These are phyloP conservation scores for Hyles lineata DNA, from an alignment of 2,888 invertebrate species.

Conservation along the genomic window DNA sequence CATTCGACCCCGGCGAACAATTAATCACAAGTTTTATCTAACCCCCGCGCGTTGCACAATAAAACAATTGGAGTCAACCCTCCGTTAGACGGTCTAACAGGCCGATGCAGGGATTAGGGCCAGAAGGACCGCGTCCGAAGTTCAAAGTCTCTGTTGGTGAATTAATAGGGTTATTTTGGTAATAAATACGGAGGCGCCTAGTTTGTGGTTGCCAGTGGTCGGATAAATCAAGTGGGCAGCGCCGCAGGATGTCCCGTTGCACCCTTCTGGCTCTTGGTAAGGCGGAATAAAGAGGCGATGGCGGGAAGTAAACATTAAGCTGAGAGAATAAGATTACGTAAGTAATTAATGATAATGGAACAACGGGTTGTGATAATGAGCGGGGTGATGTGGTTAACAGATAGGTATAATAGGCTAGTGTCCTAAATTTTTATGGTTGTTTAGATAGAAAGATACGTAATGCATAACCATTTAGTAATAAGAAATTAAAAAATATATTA, in stretches of 20 bases:
- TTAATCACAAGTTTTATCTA: constrained; percentile 27
- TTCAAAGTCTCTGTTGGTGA: constrained; percentile 73
- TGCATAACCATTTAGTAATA: no score
- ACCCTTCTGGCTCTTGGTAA: constrained; percentile 49
- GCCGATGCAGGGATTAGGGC: constrained; percentile 57
- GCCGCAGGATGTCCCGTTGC: constrained; percentile 73
- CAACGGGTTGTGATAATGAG: no score
- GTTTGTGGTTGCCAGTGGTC: constrained; percentile 76
- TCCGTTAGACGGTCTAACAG: constrained; percentile 54
- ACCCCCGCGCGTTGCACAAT: constrained; percentile 35
- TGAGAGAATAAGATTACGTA: background rate
- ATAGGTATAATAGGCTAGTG: no score
- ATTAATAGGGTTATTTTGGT: constrained; percentile 84
- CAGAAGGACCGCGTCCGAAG: constrained; percentile 56
- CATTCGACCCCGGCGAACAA: constrained; percentile 21
- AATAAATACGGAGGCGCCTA: constrained; percentile 81
- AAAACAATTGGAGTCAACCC: constrained; percentile 52
- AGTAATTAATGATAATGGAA: no score
- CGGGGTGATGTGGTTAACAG: background rate
- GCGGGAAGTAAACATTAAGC: background rate
- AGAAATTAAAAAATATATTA: no score
- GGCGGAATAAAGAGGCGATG: constrained; percentile 33
- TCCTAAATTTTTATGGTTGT: no score
- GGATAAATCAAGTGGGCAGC: constrained; percentile 77
- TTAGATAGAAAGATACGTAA: no score